Evolutionary conservation across 2,113 vertebrate species (phyloP).

Genomic region (Notothenia coriiceps): DNA sequence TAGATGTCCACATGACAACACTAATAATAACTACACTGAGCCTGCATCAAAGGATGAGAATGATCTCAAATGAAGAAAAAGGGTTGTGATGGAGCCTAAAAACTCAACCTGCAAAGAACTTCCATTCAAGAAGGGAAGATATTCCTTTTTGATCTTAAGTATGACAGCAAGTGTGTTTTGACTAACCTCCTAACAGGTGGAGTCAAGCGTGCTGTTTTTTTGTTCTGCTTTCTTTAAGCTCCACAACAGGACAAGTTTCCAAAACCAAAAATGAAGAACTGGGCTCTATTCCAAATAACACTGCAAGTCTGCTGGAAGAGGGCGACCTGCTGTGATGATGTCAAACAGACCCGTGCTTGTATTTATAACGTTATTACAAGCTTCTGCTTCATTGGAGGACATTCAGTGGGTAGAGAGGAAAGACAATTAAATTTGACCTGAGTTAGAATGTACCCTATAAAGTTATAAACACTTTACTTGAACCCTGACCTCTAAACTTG

Average conservation of each 20-base stretch:
- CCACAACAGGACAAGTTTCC: conserved; percentile 65
- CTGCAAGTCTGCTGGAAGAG: conserved; percentile 53
- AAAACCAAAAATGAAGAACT: conserved; percentile 68
- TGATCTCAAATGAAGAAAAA: conserved; percentile 35
- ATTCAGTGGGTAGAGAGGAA: conserved; percentile 25
- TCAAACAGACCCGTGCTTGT: conserved; percentile 66
- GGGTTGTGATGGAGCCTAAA: not conserved
- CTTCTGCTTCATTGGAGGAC: conserved; percentile 36
- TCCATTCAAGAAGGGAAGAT: not conserved
- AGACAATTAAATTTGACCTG: conserved; percentile 11
- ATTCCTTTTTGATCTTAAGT: conserved; percentile 40
- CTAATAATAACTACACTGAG: conserved; percentile 20
- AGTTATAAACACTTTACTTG: conserved; percentile 31
- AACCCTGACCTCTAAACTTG: conserved; percentile 37
- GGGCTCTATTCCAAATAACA: conserved; percentile 69
- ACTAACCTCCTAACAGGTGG: conserved; percentile 33
- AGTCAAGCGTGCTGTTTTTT: conserved; percentile 52
- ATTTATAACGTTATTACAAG: conserved; percentile 51
- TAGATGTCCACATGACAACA: conserved; percentile 18
- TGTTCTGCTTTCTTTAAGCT: conserved; percentile 65
- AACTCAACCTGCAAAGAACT: conserved; percentile 1
- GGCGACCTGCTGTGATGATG: conserved; percentile 50
- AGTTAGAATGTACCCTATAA: conserved; percentile 16
- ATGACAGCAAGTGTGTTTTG: conserved; percentile 53
- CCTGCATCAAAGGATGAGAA: not conserved